Evolutionary conservation across 37 sponge, comb jelly and placozoan species (phyloP).

Genomic region (Ianthella basta): DNA sequence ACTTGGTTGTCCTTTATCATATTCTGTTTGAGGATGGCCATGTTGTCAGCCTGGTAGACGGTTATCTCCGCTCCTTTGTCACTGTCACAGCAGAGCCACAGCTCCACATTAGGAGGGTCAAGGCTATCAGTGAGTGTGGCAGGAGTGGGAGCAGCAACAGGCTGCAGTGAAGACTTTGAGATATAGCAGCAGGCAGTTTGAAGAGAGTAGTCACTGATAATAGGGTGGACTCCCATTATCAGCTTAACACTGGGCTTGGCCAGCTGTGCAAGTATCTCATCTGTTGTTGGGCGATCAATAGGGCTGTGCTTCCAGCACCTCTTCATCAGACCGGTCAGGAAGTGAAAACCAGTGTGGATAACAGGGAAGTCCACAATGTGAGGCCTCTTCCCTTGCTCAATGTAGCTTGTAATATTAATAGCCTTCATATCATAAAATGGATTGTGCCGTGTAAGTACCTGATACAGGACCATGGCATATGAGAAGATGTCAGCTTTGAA

Average conservation of each 20-base stretch:
- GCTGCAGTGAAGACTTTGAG: conserved; percentile 20
- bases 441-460: conserved; percentile 76
- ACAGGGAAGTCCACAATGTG: conserved; percentile 63
- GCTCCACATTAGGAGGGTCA: conserved; percentile 45
- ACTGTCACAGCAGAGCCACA: conserved; percentile 77
- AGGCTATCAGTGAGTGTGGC: conserved; percentile 13
- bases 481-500: conserved; percentile 88
- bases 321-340: conserved; percentile 77
- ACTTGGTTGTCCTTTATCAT: conserved; percentile 60
- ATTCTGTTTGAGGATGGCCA: conserved; percentile 40
- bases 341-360: conserved; percentile 53
- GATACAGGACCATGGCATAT: conserved; percentile 87
- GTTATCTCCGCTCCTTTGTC: conserved; percentile 58
- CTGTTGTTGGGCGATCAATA: conserved; percentile 48
- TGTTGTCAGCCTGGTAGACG: conserved; percentile 60
- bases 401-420: conserved; percentile 52
- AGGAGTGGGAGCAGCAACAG: neutral
- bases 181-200: conserved; percentile 53
- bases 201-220: conserved; percentile 43
- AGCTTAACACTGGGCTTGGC: conserved; percentile 33
- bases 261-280: conserved; percentile 25
- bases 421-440: conserved; percentile 68
- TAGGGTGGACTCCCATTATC: conserved; percentile 26
- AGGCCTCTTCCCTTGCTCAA: conserved; percentile 73
- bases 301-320: conserved; percentile 84